Base-by-base conservation (phyloP, 1,140 invertebrate species). In the Lucilia sericata region DNA sequence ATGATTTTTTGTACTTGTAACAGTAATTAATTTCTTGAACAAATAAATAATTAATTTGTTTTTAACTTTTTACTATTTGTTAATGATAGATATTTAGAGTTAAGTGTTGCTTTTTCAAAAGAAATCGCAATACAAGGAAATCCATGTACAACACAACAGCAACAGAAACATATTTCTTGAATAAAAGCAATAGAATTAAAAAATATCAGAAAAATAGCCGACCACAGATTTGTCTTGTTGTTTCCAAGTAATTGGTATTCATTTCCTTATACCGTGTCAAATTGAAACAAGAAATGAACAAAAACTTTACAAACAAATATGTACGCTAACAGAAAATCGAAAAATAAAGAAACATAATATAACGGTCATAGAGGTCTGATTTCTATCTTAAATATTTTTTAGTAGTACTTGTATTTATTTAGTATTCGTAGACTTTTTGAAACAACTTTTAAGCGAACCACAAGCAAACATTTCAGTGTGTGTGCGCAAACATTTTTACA, bases 281-380 rank as follows among this genome's bases (percentile, higher is more conserved):
- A 25, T 70, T 70, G 65, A 12, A 21, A 21, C 19, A 9, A 70
- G 19, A 19, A 70, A 70, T 60, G 7, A 70, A 70, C n/a, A 70
- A 21, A 60, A 60, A 60, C 0, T 30, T 30, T 7, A 60, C 55
- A 60, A 60, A 60, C 55, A 60, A 60, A 2, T 14, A n/a, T n/a
- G n/a, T n/a, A 60, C 55, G 42, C 42, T 42, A 42, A 10, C 25
- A 42, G 42, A 42, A 42, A 60, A 60, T 17, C 2, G 42, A 60
- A 60, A 5, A 60, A 60, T n/a, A 60, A 60, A 0, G 17, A 60
- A 60, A 17, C 14, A n/a, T 5, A 25, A 21, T 70, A 70, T 25
- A 70, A 70, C 65, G 65, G n/a, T 70, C 65, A 70, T 70, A 70
- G 19, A 70, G 65, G 65, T 70, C 19, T 70, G 65, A 70, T 70